Evolutionary conservation across 1,140 invertebrate genomes (phyloP).

Genomic region (Proales similis): DNA sequence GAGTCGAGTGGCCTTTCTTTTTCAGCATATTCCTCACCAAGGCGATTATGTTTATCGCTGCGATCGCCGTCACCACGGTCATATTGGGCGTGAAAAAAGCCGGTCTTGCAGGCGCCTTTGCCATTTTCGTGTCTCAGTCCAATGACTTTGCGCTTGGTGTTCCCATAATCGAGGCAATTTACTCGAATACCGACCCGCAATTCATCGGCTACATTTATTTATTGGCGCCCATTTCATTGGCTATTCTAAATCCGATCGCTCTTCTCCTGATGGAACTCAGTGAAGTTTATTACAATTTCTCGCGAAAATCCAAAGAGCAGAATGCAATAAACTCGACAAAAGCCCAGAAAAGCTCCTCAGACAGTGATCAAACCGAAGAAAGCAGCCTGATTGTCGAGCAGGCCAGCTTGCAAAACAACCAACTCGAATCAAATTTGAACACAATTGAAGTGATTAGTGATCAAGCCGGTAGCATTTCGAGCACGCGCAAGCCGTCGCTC

Average conservation of each 20-base stretch:
- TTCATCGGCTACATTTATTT: conserved; percentile 84
- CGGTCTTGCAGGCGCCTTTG: conserved; percentile 77
- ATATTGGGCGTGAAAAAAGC: conserved; percentile 70
- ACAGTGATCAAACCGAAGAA: not conserved
- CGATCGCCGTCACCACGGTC: conserved; percentile 69
- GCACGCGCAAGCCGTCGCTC: not conserved
- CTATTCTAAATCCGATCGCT: conserved; percentile 83
- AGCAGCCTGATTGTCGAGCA: not conserved
- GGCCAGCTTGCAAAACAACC: too few relatives aligned
- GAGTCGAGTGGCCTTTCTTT: conserved; percentile 80
- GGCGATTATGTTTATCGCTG: conserved; percentile 71
- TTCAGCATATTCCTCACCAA: conserved; percentile 75
- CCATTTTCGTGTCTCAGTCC: conserved; percentile 89
- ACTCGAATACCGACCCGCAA: conserved; percentile 68
- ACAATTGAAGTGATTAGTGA: too few relatives aligned
- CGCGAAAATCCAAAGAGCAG: conserved; percentile 44
- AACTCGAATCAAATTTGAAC: too few relatives aligned
- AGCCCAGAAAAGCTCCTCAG: not conserved
- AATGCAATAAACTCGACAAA: conserved; percentile 43
- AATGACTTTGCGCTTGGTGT: conserved; percentile 96
- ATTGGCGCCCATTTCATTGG: conserved; percentile 82
- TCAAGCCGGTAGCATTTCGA: not conserved
- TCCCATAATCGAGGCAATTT: conserved; percentile 67
- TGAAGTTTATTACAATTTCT: too few relatives aligned
- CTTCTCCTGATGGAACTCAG: conserved; percentile 81